Evolutionary conservation across 2,797 vertebrate genomes (phyloP).

Genomic region (Chelonia mydas): DNA sequence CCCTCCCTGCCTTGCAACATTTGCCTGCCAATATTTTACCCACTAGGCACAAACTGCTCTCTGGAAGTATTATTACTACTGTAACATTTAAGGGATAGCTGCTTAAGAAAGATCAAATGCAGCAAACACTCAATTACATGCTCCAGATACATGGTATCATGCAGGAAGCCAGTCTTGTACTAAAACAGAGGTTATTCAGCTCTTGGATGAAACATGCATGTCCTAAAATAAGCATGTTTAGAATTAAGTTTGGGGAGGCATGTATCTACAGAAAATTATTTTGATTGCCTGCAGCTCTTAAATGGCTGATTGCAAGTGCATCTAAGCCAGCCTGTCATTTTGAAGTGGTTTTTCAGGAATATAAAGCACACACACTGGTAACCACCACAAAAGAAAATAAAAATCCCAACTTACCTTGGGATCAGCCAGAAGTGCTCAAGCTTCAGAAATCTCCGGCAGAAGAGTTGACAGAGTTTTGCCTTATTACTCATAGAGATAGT

Average conservation of each 20-base stretch:
- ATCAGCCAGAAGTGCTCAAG: constrained; percentile 49
- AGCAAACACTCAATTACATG: background rate
- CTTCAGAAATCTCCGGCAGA: constrained; percentile 49
- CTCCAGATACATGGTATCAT: background rate
- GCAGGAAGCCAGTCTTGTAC: background rate
- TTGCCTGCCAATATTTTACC: background rate
- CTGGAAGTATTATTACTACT: background rate
- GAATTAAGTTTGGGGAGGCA: background rate
- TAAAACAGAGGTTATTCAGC: background rate
- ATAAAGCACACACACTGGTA: accelerated
- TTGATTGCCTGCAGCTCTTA: background rate
- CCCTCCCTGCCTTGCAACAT: background rate
- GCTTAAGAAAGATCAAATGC: background rate
- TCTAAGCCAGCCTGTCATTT: background rate
- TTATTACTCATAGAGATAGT: constrained; percentile 77
- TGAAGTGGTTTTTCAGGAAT: background rate
- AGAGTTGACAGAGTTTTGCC: constrained; percentile 61
- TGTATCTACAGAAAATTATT: background rate
- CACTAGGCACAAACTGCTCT: background rate
- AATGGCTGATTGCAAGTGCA: background rate
- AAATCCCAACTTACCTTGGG: constrained; percentile 76
- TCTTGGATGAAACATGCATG: background rate
- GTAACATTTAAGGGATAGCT: background rate
- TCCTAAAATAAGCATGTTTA: accelerated
- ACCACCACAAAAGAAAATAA: background rate